phyloP scores from a whole-genome alignment of 1,140 invertebrate species.

The Hycleus phaleratus region DNA sequence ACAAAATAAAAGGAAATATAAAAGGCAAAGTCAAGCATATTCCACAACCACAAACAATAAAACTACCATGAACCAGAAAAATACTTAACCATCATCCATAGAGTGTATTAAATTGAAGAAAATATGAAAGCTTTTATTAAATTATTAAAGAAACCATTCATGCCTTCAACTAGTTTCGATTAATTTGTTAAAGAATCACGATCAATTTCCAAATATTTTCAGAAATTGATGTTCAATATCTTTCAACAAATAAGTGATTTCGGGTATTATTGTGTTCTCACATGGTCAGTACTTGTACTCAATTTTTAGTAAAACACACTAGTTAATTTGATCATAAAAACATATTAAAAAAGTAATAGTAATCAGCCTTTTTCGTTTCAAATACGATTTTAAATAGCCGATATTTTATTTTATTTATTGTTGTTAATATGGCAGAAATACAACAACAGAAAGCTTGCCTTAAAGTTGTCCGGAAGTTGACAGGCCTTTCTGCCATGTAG shows the following conservation, averaged over 20 bases:
- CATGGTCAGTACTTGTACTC: no score
- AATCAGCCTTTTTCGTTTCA: conserved; percentile 6
- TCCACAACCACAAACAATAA: no score
- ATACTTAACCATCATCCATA: conserved; percentile 11
- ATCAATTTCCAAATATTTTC: no score
- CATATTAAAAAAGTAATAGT: neutral
- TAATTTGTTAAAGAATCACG: no score
- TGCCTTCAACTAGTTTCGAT: neutral
- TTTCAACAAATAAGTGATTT: no score
- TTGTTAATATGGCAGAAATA: conserved; percentile 10
- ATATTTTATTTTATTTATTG: no score
- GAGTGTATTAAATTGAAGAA: neutral
- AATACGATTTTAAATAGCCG: neutral
- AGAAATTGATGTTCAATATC: no score
- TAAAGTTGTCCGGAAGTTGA: conserved; percentile 63
- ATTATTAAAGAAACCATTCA: conserved; percentile 4
- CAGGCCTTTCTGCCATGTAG: conserved; percentile 56
- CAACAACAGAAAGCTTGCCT: conserved; percentile 53
- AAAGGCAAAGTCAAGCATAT: conserved; percentile 17
- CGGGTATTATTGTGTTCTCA: no score
- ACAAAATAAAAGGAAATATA: neutral
- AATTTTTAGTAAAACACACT: no score
- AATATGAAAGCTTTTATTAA: conserved; percentile 3
- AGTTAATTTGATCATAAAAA: no score
- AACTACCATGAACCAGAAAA: conserved; percentile 28